These are phyloP conservation scores for Myiotriccus ornatus DNA, from an alignment of 2,797 vertebrate genomes.

Conservation along the genomic window DNA sequence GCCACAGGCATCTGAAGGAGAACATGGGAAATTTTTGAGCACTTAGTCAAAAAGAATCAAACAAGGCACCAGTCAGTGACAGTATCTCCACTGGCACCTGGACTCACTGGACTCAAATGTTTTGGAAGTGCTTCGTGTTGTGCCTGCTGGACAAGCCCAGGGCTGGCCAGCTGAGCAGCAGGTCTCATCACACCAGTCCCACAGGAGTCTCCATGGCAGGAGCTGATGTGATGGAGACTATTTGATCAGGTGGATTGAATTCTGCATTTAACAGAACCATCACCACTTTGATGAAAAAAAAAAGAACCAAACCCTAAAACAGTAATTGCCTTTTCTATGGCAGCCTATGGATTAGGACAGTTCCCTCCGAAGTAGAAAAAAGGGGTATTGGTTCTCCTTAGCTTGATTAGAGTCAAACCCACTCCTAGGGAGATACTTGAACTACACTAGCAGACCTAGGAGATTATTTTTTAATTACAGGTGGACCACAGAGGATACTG, in stretches of 20 bases:
- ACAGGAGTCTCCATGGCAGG: neutral
- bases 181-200: neutral
- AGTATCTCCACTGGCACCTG: neutral
- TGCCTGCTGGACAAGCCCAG: neutral
- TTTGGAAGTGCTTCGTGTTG: neutral
- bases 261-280: neutral
- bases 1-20: neutral
- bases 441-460: neutral
- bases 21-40: neutral
- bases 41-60: neutral
- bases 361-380: neutral
- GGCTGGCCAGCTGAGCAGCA: neutral
- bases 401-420: neutral
- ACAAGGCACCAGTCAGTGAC: neutral
- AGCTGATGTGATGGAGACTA: neutral
- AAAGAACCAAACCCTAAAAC: neutral
- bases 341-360: neutral
- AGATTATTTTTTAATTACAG: neutral
- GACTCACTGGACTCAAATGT: neutral
- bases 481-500: neutral
- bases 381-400: neutral
- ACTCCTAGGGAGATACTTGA: neutral
- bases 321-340: neutral
- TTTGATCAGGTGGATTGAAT: neutral
- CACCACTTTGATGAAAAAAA: neutral